A percentile compares a stretch with the other conserved stretches of the same genome.
phyloP scores from a whole-genome alignment of 1,140 invertebrate species.

The Vanessa tameamea region DNA sequence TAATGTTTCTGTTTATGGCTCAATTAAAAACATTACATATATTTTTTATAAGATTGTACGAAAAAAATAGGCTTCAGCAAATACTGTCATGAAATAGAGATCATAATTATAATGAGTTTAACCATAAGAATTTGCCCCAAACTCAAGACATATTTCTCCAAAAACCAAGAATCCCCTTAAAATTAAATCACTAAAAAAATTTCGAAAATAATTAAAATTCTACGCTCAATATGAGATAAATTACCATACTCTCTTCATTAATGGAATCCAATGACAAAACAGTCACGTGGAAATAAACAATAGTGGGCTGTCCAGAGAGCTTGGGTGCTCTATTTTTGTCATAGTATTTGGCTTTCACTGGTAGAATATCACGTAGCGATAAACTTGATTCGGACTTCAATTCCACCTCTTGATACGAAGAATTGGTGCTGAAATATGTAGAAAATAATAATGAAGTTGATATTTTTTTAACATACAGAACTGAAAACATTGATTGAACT shows the following conservation, averaged over 20 bases:
- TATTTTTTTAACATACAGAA: too few species aligned
- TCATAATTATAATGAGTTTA: too few species aligned
- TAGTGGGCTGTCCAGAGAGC: slow-evolving; percentile 89
- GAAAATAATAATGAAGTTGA: neutral
- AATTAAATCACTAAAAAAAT: too few species aligned
- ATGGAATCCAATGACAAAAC: slow-evolving; percentile 93
- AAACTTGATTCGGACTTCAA: slow-evolving; percentile 83
- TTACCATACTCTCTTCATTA: slow-evolving; percentile 95
- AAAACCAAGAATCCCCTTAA: too few species aligned
- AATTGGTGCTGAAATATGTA: slow-evolving; percentile 66
- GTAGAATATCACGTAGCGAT: slow-evolving; percentile 90
- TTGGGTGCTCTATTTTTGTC: slow-evolving; percentile 95
- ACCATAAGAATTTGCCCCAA: too few species aligned
- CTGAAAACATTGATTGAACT: too few species aligned
- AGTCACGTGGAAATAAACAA: slow-evolving; percentile 94
- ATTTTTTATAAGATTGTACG: too few species aligned
- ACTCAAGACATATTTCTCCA: too few species aligned
- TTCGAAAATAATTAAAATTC: neutral
- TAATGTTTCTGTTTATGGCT: too few species aligned
- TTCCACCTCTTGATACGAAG: slow-evolving; percentile 76
- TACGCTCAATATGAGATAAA: slow-evolving; percentile 36
- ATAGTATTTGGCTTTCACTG: slow-evolving; percentile 91
- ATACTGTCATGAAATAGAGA: too few species aligned
- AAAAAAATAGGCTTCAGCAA: too few species aligned
- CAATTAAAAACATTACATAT: too few species aligned